phyloP scores from a whole-genome alignment of 2,888 invertebrate species.

The Ecliptopera silaceata region DNA sequence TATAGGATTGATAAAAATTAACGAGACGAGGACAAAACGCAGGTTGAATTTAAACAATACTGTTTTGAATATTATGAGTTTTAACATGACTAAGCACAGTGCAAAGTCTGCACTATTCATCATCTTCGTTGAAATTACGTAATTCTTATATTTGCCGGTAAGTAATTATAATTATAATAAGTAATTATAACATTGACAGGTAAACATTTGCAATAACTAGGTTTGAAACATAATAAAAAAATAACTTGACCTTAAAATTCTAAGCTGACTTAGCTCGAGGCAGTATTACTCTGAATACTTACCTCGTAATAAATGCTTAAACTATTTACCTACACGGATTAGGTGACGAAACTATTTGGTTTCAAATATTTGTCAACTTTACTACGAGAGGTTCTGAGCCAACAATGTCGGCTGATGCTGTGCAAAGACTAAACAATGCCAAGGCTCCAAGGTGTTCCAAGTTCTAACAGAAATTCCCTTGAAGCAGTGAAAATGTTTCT shows the following conservation, averaged over 20 bases:
- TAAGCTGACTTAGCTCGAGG: not conserved
- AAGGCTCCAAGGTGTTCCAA: conserved; percentile 25
- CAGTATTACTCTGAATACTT: no score
- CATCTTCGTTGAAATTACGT: no score
- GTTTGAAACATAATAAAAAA: not conserved
- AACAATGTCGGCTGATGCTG: conserved; percentile 23
- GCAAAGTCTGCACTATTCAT: no score
- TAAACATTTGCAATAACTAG: no score
- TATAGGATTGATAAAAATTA: no score
- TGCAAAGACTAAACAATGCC: conserved; percentile 25
- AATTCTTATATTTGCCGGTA: no score
- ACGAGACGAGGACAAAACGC: no score
- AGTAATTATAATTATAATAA: not conserved
- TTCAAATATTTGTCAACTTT: conserved; percentile 31
- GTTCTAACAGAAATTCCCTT: conserved; percentile 18
- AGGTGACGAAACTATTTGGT: conserved; percentile 31
- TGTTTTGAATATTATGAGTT: no score
- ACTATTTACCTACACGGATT: conserved; percentile 17
- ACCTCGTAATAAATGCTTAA: not conserved
- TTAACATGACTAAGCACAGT: no score
- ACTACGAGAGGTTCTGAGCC: conserved; percentile 24
- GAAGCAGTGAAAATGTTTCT: conserved; percentile 14
- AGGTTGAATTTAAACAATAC: no score
- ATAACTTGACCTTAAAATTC: not conserved
- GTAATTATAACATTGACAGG: not conserved